Conservation (phyloP, 2,888 invertebrate genomes). For the Eustalomyia histrio region DNA sequence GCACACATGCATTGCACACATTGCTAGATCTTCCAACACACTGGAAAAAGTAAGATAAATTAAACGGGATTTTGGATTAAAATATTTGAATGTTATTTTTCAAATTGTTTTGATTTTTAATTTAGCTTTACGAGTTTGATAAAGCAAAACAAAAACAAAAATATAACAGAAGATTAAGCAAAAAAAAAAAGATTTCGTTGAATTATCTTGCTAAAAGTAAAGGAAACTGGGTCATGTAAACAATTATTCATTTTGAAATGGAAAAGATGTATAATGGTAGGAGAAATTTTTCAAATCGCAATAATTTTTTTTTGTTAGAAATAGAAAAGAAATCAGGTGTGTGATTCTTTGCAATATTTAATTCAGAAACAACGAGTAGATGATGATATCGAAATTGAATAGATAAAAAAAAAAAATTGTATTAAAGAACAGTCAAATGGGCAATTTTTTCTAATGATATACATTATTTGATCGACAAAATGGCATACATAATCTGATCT, state of each 20-base stretch:
- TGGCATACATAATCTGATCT: no score
- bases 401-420: no score
- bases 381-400: no score
- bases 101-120: conserved; percentile 59
- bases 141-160: not conserved
- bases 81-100: conserved; percentile 58
- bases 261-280: no score
- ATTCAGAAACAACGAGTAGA: no score
- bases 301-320: no score
- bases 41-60: conserved; percentile 32
- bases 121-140: conserved; percentile 31
- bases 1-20: not conserved
- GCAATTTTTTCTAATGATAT: no score
- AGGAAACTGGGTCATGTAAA: conserved; percentile 20
- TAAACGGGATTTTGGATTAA: conserved; percentile 57
- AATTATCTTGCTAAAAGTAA: not conserved
- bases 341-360: no score
- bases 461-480: no score
- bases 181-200: not conserved
- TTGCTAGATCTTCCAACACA: not conserved
- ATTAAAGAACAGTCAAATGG: no score
- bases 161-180: conserved; percentile 1
- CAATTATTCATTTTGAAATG: not conserved
- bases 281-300: no score
- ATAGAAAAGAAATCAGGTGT: no score